Base-by-base conservation (phyloP, 92 coral and sea anemone genomes). In the Parazoanthus atlanticus region DNA sequence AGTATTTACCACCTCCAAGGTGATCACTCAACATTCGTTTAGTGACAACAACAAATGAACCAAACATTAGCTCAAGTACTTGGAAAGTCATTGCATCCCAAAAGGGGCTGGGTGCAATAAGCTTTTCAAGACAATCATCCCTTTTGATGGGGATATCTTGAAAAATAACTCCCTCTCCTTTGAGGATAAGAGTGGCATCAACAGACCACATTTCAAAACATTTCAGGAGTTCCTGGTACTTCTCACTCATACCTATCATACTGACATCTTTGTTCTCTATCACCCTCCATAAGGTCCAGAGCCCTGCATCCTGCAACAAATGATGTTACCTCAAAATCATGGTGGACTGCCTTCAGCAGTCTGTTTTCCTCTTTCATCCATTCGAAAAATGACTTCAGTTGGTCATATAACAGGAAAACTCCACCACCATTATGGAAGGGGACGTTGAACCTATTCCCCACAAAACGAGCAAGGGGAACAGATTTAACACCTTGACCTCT, bases 301-400 rank as follows among this genome's bases (percentile, higher is more conserved):
- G 91, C 88, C 33, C 88, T 73, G 76, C 82, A 81, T 33, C 91
- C 88, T 72, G 91, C 88, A 23, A 89, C 64, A 64, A 81, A 88
- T 19, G 81, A 80, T 10, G 52, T 31, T 65, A 88, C 90, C 29
- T 88, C 78, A 58, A 78, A n/a, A 70, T 88, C 90, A 79, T 64
- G 25, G 31, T 61, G 46, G 26, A 88, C 91, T 28, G 91, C 87
- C 33, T 72, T 70, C 47, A 88, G 87, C 86, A 88, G 74, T 47
- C 32, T 81, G 56, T 88, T 88, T 71, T 81, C 91, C 77, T 67
- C 80, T 33, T 81, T 43, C 87, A 80, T n/a, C 46, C 72, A 58
- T 21, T 70, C 81, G 65, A 80, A 81, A 47, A 79, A 81, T 33
- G 72, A 36, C 49, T 72, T 81, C n/a, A 88, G 81, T 47, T 88